Evolutionary conservation across 2,888 invertebrate genomes (phyloP).

Genomic region (Mechanitis messenoides): DNA sequence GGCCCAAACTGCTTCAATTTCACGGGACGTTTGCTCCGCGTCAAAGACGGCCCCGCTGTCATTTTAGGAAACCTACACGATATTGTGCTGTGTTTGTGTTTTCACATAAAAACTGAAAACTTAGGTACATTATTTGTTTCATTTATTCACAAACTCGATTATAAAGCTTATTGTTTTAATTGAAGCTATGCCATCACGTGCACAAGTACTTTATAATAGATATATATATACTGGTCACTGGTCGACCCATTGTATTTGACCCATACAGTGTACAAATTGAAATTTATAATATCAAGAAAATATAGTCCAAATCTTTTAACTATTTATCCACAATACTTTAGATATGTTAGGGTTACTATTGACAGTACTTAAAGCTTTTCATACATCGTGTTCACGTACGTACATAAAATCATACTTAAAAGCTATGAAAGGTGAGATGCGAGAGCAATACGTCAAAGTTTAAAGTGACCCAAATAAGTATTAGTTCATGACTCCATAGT

Average conservation of each 20-base stretch:
- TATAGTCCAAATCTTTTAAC: too few relatives aligned
- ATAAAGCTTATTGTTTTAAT: too few relatives aligned
- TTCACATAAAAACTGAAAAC: constrained; percentile 18
- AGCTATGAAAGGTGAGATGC: constrained; percentile 25
- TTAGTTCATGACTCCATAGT: constrained; percentile 13
- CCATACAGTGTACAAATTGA: too few relatives aligned
- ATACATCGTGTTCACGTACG: constrained; percentile 9
- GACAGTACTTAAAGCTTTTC: constrained; percentile 16
- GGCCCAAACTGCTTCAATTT: constrained; percentile 68
- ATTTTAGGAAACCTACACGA: constrained; percentile 56
- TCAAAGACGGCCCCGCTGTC: constrained; percentile 71
- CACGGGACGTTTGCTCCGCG: constrained; percentile 72
- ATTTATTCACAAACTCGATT: too few relatives aligned
- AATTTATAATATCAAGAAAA: too few relatives aligned
- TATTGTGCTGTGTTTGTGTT: constrained; percentile 18
- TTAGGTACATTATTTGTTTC: constrained; percentile 2
- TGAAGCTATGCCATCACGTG: too few relatives aligned
- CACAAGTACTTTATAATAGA: too few relatives aligned
- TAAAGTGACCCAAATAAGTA: constrained; percentile 26
- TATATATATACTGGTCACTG: too few relatives aligned
- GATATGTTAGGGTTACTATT: constrained; percentile 14
- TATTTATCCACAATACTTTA: constrained; percentile 9
- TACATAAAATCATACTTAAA: constrained; percentile 20
- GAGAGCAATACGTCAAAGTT: constrained; percentile 29
- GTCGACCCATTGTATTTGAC: too few relatives aligned